Percentiles rank a stretch among this genome's conserved stretches.
phyloP scores from a whole-genome alignment of 2,888 invertebrate genomes.

The Selenia dentaria region DNA sequence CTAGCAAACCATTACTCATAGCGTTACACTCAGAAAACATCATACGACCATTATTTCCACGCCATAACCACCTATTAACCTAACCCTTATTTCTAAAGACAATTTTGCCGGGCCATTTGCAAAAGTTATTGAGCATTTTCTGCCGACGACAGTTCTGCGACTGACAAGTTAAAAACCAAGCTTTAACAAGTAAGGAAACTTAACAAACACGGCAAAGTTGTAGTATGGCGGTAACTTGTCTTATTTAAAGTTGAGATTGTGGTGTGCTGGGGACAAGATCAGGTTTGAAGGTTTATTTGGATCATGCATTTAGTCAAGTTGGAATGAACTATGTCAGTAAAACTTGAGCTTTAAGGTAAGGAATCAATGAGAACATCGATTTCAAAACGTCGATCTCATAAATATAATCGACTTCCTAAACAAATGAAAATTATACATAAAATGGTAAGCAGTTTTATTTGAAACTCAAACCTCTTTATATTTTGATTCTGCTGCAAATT shows the following conservation, averaged over 20 bases:
- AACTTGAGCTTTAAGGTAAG: no score
- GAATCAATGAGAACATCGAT: no score
- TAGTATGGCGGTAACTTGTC: conserved; percentile 20
- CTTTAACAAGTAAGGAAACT: conserved; percentile 24
- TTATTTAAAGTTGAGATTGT: conserved; percentile 44
- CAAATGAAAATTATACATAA: no score
- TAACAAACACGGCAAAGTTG: conserved; percentile 6
- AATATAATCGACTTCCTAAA: no score
- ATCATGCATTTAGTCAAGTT: no score
- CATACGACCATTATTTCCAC: conserved; percentile 7
- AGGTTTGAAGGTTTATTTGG: conserved; percentile 20
- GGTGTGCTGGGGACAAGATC: conserved; percentile 23
- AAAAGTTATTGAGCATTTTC: conserved; percentile 25
- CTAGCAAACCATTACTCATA: background rate
- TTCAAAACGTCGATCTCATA: no score
- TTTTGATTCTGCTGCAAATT: no score
- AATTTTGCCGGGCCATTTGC: conserved; percentile 15
- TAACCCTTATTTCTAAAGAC: conserved; percentile 18
- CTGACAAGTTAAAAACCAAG: conserved; percentile 28
- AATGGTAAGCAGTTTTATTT: no score
- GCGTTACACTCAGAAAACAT: background rate
- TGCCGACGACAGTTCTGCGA: conserved; percentile 16
- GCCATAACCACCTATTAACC: conserved; percentile 12
- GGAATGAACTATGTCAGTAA: no score
- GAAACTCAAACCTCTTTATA: no score